phyloP scores from a whole-genome alignment of 2,888 invertebrate genomes.

The Onthophagus sagittarius region DNA sequence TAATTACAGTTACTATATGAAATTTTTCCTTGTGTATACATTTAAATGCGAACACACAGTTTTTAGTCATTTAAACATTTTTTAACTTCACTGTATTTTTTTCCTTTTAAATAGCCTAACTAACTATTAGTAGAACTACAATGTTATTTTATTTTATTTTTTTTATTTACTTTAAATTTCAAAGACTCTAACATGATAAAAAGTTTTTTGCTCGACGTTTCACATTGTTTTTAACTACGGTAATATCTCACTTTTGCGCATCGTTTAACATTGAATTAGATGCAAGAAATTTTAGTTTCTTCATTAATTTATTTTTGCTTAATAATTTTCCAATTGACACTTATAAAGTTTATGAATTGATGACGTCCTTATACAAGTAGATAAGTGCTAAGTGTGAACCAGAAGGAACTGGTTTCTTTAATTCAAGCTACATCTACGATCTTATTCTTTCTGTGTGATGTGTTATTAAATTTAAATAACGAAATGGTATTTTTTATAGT shows the following conservation, averaged over 20 bases:
- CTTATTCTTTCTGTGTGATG: slow-evolving; percentile 21
- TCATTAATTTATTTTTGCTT: slow-evolving; percentile 19
- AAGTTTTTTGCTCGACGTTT: slow-evolving; percentile 36
- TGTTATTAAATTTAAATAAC: background rate
- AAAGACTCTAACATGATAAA: slow-evolving; percentile 41
- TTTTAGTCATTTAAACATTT: slow-evolving; percentile 13
- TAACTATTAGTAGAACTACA: slow-evolving; percentile 31
- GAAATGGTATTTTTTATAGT: background rate
- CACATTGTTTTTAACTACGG: slow-evolving; percentile 45
- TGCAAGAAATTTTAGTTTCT: slow-evolving; percentile 37
- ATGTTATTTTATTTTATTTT: slow-evolving; percentile 33
- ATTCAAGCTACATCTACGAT: slow-evolving; percentile 14
- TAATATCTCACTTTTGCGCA: slow-evolving; percentile 57
- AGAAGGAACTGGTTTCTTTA: background rate
- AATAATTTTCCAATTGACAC: slow-evolving; percentile 39
- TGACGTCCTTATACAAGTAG: slow-evolving; percentile 21
- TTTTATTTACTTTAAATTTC: slow-evolving; percentile 29
- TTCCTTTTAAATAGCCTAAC: slow-evolving; percentile 21
- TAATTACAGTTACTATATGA: slow-evolving; percentile 9
- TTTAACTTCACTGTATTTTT: slow-evolving; percentile 17
- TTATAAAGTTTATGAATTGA: slow-evolving; percentile 33
- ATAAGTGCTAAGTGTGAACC: slow-evolving; percentile 20
- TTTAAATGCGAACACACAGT: slow-evolving; percentile 28
- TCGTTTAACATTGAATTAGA: slow-evolving; percentile 43
- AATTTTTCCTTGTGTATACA: slow-evolving; percentile 23